Percentiles rank a stretch among this genome's conserved stretches.
phyloP scores from a whole-genome alignment of 2,888 invertebrate genomes.

The Dasysyrphus tricinctus region DNA sequence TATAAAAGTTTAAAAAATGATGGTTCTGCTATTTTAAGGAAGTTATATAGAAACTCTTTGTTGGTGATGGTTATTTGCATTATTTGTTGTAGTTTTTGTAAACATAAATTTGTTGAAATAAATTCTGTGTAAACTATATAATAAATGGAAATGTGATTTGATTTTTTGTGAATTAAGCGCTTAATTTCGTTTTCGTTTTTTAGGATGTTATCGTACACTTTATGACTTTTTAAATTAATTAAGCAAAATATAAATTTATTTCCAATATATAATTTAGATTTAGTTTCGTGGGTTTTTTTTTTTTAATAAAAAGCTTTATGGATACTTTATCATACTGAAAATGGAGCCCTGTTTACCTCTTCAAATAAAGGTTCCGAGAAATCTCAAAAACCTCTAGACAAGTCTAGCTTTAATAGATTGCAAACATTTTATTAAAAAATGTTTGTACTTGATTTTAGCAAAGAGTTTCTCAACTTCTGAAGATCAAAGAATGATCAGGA shows the following conservation, averaged over 20 bases:
- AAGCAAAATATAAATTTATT: background rate
- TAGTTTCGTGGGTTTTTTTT: no score
- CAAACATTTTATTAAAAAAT: no score
- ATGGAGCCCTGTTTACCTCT: no score
- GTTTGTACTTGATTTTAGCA: no score
- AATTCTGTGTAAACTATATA: background rate
- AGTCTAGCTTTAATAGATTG: no score
- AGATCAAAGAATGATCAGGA: no score
- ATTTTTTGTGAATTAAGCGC: background rate
- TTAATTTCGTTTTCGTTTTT: background rate
- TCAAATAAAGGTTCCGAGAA: no score
- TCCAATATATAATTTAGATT: background rate
- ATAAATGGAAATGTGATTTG: background rate
- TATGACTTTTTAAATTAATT: background rate
- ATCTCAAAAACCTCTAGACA: no score
- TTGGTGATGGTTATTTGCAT: background rate
- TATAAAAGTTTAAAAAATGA: background rate
- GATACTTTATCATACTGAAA: no score
- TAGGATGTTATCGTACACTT: constrained; percentile 26
- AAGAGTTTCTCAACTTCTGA: no score
- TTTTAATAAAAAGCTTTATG: no score
- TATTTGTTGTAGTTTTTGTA: background rate
- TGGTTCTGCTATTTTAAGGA: background rate
- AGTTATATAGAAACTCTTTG: background rate
- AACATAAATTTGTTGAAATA: background rate